A percentile compares a stretch with the other conserved stretches of the same genome.
Evolutionary conservation across 2,888 invertebrate genomes (phyloP).

Genomic region (Cheilosia impressa): DNA sequence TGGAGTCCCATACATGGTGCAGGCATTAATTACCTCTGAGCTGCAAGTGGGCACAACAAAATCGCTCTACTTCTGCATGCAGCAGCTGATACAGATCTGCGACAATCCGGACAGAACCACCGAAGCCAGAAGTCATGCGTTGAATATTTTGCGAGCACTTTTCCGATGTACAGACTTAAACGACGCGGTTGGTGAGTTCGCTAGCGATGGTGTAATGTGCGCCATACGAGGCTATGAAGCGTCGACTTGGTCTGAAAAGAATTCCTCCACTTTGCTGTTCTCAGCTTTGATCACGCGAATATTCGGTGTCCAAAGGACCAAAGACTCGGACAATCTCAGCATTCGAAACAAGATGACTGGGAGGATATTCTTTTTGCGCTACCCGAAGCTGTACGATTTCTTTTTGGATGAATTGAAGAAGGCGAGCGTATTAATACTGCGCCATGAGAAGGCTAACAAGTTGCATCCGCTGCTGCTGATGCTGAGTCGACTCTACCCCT

Average conservation of each 20-base stretch:
- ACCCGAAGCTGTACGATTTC: slow-evolving; percentile 85
- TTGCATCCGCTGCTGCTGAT: slow-evolving; percentile 91
- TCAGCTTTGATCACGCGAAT: slow-evolving; percentile 92
- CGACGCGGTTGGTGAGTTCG: slow-evolving; percentile 88
- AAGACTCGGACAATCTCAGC: slow-evolving; percentile 85
- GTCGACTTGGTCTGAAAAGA: slow-evolving; percentile 91
- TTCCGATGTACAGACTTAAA: slow-evolving; percentile 91
- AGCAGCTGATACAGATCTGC: slow-evolving; percentile 84
- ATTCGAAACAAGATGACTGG: slow-evolving; percentile 89
- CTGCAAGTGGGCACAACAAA: slow-evolving; percentile 86
- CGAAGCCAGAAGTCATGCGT: slow-evolving; percentile 89
- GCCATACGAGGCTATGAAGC: slow-evolving; percentile 91
- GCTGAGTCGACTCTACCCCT: slow-evolving; percentile 91
- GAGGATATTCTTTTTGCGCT: slow-evolving; percentile 90
- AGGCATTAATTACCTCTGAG: slow-evolving; percentile 92
- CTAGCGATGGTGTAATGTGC: slow-evolving; percentile 88
- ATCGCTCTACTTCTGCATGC: slow-evolving; percentile 87
- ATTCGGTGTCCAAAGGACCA: slow-evolving; percentile 91
- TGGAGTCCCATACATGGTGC: slow-evolving; percentile 94
- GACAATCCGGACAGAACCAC: slow-evolving; percentile 74
- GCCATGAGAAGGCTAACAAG: slow-evolving; percentile 84
- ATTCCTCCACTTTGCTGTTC: slow-evolving; percentile 93
- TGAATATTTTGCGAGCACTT: slow-evolving; percentile 93
- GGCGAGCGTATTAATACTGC: slow-evolving; percentile 77
- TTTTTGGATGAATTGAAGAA: slow-evolving; percentile 84